Conservation (phyloP, 2,113 vertebrate species). For the Cynopterus brachyotis region DNA sequence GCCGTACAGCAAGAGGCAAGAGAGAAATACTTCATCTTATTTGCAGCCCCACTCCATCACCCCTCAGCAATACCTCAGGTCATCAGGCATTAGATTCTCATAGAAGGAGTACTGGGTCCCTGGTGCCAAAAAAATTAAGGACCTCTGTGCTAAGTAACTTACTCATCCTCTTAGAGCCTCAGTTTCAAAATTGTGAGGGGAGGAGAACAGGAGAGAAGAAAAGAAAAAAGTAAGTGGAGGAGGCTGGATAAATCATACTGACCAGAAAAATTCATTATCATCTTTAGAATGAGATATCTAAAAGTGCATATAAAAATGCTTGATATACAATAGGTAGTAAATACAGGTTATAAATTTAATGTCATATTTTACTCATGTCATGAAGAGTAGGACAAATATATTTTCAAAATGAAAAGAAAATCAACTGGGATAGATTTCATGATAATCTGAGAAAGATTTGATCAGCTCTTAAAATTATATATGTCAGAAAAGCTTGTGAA, state of each 20-base stretch:
- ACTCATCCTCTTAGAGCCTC: background rate
- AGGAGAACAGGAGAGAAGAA: background rate
- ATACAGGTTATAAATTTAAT: background rate
- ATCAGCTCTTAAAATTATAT: background rate
- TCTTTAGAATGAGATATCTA: background rate
- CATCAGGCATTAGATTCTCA: no score
- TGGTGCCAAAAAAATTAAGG: no score
- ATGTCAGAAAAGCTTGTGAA: background rate
- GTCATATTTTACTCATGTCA: slow-evolving; percentile 16
- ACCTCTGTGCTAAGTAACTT: background rate
- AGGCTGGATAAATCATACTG: background rate
- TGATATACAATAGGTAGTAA: background rate
- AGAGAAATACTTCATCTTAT: no score
- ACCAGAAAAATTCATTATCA: background rate
- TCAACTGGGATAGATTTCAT: background rate
- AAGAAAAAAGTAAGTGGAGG: background rate
- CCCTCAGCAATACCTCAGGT: no score
- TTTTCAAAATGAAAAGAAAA: slow-evolving; percentile 32
- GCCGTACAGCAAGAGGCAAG: no score
- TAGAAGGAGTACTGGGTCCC: no score
- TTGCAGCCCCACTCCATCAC: no score
- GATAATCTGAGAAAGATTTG: background rate
- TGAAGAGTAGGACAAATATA: background rate
- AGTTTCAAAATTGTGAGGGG: background rate
- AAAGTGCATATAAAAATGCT: background rate